These are phyloP conservation scores for Dendrolimus punctatus DNA, from an alignment of 1,140 invertebrate genomes.

Conservation along the genomic window DNA sequence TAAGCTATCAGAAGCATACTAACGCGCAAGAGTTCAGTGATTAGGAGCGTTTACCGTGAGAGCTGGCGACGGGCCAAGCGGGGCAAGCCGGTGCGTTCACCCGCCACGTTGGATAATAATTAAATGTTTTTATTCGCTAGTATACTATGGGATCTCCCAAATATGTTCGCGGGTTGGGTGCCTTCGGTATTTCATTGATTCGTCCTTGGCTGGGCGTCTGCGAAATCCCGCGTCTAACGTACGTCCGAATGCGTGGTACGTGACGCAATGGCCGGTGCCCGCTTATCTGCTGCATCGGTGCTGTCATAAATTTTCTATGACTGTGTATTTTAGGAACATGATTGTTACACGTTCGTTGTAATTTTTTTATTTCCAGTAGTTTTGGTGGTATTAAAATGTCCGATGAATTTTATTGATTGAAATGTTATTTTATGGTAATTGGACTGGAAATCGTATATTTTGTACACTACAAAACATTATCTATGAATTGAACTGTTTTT, in stretches of 20 bases:
- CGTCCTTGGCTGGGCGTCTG: conserved; percentile 1
- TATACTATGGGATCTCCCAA: conserved; percentile 16
- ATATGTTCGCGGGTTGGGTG: conserved; percentile 14
- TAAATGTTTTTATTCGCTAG: conserved; percentile 39
- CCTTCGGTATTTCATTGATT: conserved; percentile 4
- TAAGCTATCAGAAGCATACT: conserved; percentile 49
- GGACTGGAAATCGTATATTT: too few relatives aligned
- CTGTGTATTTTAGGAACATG: neutral
- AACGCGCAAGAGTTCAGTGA: conserved; percentile 36
- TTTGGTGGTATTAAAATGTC: too few relatives aligned
- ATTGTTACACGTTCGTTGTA: too few relatives aligned
- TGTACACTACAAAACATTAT: too few relatives aligned
- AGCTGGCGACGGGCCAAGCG: conserved; percentile 54
- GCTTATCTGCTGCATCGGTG: conserved; percentile 1
- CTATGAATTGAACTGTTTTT: too few relatives aligned
- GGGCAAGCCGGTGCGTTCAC: conserved; percentile 55
- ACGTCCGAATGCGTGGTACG: conserved; percentile 1
- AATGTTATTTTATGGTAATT: too few relatives aligned
- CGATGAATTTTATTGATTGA: too few relatives aligned
- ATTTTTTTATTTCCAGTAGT: too few relatives aligned
- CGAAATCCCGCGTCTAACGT: neutral
- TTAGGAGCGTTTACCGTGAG: conserved; percentile 56
- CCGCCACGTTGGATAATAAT: conserved; percentile 43
- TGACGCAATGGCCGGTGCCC: neutral
- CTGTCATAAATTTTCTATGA: conserved; percentile 5